Evolutionary conservation across 1,140 invertebrate genomes (phyloP).

Genomic region (Cotesia chilonis): DNA sequence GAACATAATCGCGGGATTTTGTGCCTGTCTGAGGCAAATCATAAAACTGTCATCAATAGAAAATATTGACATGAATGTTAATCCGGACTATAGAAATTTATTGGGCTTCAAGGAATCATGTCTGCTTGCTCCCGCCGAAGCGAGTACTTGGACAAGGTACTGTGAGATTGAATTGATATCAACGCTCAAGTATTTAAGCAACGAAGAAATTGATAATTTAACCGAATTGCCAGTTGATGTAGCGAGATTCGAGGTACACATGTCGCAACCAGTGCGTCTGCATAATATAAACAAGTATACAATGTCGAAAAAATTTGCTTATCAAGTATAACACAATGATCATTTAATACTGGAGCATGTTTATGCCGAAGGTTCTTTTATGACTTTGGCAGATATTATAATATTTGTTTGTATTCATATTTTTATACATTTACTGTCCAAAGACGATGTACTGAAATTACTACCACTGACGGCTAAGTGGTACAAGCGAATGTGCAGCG

Average conservation of each 20-base stretch:
- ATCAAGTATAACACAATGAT: constrained; percentile 44
- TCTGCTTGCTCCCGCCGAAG: constrained; percentile 82
- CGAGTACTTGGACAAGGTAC: constrained; percentile 90
- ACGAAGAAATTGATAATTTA: constrained; percentile 28
- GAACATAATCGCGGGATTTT: constrained; percentile 75
- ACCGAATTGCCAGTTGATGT: constrained; percentile 70
- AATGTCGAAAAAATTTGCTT: constrained; percentile 65
- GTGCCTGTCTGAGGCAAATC: constrained; percentile 75
- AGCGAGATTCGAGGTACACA: constrained; percentile 83
- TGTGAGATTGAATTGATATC: constrained; percentile 85
- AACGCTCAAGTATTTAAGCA: constrained; percentile 61
- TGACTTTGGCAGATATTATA: constrained; percentile 87
- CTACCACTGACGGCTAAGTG: constrained; percentile 76
- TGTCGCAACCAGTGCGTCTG: constrained; percentile 83
- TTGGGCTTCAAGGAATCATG: constrained; percentile 83
- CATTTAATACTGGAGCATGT: constrained; percentile 67
- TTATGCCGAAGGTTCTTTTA: constrained; percentile 83
- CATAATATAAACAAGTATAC: constrained; percentile 87
- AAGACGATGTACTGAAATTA: constrained; percentile 62
- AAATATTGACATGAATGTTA: constrained; percentile 24
- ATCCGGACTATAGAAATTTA: constrained; percentile 65
- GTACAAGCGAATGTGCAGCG: constrained; percentile 68
- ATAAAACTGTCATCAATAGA: constrained; percentile 58
- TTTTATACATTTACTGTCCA: constrained; percentile 68
- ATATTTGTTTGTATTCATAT: constrained; percentile 78